Percentiles rank a stretch among this genome's conserved stretches.
Conservation (phyloP, 2,888 invertebrate species). For the Tribolium freemani region DNA sequence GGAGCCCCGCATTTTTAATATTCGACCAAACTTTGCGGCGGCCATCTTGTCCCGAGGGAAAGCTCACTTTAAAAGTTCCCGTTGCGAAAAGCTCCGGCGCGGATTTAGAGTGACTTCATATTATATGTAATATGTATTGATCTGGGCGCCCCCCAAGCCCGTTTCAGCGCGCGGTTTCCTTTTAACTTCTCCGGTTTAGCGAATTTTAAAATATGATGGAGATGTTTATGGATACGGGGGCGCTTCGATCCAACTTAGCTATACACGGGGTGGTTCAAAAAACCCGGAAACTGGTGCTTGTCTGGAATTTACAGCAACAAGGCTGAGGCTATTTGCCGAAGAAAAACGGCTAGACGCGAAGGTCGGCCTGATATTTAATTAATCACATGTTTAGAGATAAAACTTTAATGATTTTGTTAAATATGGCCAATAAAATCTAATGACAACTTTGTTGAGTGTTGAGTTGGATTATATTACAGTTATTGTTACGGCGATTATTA, state of each 20-base stretch:
- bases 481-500: background rate
- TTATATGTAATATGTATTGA: slow-evolving; percentile 65
- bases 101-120: slow-evolving; percentile 64
- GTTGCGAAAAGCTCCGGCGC: slow-evolving; percentile 59
- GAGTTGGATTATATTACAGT: background rate
- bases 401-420: slow-evolving; percentile 10
- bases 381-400: background rate
- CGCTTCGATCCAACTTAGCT: background rate
- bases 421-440: slow-evolving; percentile 17
- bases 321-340: background rate
- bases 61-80: slow-evolving; percentile 66
- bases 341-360: background rate
- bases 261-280: background rate
- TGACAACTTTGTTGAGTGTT: background rate
- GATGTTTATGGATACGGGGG: slow-evolving; percentile 26
- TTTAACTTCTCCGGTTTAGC: slow-evolving; percentile 37
- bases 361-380: background rate
- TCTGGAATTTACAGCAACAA: background rate
- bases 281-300: background rate
- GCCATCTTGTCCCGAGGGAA: slow-evolving; percentile 66
- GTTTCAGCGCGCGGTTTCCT: slow-evolving; percentile 38
- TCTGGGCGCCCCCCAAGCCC: slow-evolving; percentile 44
- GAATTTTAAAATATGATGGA: slow-evolving; percentile 38
- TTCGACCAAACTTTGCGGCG: slow-evolving; percentile 40
- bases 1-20: background rate